Evolutionary conservation across 2,888 invertebrate genomes (phyloP).

Genomic region (Anthoptus insignis): DNA sequence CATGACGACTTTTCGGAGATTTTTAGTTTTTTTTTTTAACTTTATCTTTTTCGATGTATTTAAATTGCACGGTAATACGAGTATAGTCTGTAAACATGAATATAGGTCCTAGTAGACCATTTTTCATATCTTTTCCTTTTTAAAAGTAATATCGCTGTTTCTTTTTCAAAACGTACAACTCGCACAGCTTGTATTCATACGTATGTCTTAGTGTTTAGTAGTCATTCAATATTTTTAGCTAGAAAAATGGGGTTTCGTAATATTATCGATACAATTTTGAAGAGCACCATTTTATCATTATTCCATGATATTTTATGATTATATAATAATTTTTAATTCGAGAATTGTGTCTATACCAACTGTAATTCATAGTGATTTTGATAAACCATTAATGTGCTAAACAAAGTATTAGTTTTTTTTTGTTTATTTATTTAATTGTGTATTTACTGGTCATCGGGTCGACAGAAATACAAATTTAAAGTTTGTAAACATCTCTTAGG

Average conservation of each 20-base stretch:
- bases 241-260: neutral
- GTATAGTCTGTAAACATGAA: too few species aligned
- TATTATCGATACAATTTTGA: too few species aligned
- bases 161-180: neutral
- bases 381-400: neutral
- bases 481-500: neutral
- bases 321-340: neutral
- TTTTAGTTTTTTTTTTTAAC: too few species aligned
- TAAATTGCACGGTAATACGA: too few species aligned
- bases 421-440: neutral
- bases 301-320: too few species aligned
- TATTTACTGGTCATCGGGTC: neutral
- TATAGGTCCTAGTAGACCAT: too few species aligned
- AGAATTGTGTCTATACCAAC: neutral
- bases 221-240: neutral
- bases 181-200: neutral
- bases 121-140: neutral
- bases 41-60: too few species aligned
- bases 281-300: too few species aligned
- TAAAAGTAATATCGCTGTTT: too few species aligned
- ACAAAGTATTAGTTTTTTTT: neutral
- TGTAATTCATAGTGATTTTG: neutral
- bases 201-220: neutral
- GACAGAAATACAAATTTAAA: neutral
- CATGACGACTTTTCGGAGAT: too few species aligned